Base-by-base conservation (phyloP, 1,140 invertebrate genomes). In the Calosoma granatense region DNA sequence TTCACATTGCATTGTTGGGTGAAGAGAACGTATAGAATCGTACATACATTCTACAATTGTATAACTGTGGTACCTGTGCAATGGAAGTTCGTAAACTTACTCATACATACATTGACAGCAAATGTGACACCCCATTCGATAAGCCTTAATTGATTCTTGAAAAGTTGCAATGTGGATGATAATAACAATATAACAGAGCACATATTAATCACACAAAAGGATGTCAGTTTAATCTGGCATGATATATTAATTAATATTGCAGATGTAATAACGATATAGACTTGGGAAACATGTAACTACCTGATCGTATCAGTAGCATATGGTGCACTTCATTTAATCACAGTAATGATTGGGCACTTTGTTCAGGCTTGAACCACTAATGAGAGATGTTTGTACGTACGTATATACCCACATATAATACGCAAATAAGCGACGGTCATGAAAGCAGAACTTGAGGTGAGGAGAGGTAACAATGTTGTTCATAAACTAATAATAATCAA, bases 241-340 rank as follows among this genome's bases (percentile, higher is more conserved):
- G 41, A 4, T 17, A 47, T 47, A 47, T 47, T 17, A 47, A 47
- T 47, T 47, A 47, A 47, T 47, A 47, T 36, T 36, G 26, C 26
- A 36, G n/a, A 6, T n/a, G 26, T 36, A 9, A 36, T 36, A 36
- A 9, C 17, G 17, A 11, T 47, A 47, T 47, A 17, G 41, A 9
- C 3, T 47, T 47, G 15, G 41, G 17, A 47, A 11, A 47, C 41
- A 6, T 47, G 41, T 47, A 47, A 9, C 9, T 47, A 47, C 4
- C 41, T 9, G 6, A 47, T 47, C 3, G 15, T 47, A 47, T 47
- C 41, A 47, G 41, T 47, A 47, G 17, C 41, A 47, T 47, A 47
- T 47, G 41, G 3, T 17, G 6, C 15, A 47, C 41, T 47, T 47
- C 41, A 47, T 17, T 17, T 47, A 47, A 47, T 47, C 41, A 47